A percentile compares a stretch with the other conserved stretches of the same genome.
Evolutionary conservation across 2,888 invertebrate species (phyloP).

Genomic region (Cyclophora punctaria): DNA sequence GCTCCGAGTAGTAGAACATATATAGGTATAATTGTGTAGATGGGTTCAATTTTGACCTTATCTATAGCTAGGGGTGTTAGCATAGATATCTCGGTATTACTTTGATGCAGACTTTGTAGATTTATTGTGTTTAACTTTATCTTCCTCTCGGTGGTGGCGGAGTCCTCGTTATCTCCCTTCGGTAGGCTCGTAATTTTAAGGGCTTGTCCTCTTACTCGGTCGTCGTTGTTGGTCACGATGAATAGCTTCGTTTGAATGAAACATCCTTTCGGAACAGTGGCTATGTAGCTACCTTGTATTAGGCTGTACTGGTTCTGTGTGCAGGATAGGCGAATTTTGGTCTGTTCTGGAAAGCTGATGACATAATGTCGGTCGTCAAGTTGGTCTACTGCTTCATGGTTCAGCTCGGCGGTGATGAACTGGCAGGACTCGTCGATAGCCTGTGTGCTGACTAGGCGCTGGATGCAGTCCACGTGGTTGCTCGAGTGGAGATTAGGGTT

Average conservation of each 20-base stretch:
- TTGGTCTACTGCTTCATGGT: slow-evolving; percentile 7
- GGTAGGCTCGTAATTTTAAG: slow-evolving; percentile 1
- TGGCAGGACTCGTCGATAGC: slow-evolving; percentile 1
- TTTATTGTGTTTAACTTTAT: not conserved
- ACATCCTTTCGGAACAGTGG: not conserved
- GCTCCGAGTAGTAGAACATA: too few species aligned
- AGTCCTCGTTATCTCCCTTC: not conserved
- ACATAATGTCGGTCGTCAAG: slow-evolving; percentile 15
- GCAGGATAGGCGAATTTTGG: slow-evolving; percentile 11
- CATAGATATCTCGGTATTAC: not conserved
- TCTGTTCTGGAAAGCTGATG: slow-evolving; percentile 10
- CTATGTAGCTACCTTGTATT: slow-evolving; percentile 4
- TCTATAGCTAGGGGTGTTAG: not conserved
- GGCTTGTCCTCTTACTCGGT: slow-evolving; percentile 3
- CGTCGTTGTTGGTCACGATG: slow-evolving; percentile 1
- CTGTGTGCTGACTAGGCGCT: slow-evolving; percentile 4
- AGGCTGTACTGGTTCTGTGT: slow-evolving; percentile 8
- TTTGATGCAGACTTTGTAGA: not conserved
- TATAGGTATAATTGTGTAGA: too few species aligned
- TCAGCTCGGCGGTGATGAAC: slow-evolving; percentile 2
- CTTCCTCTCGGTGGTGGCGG: not conserved
- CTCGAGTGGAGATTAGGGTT: slow-evolving; percentile 2
- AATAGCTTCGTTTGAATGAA: not conserved
- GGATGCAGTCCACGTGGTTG: slow-evolving; percentile 3
- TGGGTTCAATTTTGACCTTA: not conserved